These are phyloP conservation scores for Leptocoma aspasia DNA, from an alignment of 2,113 vertebrate genomes.

Conservation along the genomic window DNA sequence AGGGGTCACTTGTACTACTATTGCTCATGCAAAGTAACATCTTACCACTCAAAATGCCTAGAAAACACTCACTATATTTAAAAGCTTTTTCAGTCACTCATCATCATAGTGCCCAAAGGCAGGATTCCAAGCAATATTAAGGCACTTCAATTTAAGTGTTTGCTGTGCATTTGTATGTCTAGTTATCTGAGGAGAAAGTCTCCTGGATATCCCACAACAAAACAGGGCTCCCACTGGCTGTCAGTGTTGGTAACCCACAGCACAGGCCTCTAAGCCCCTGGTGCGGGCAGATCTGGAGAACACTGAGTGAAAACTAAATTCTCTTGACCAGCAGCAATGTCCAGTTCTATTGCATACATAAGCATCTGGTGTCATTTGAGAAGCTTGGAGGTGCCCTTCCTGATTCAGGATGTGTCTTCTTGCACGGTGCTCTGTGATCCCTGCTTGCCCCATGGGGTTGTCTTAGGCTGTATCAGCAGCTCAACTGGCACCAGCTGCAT, in stretches of 20 bases:
- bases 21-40: not conserved
- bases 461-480: not conserved
- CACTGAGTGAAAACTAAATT: not conserved
- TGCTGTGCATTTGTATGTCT: not conserved
- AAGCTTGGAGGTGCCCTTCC: not conserved
- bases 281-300: not conserved
- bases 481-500: not conserved
- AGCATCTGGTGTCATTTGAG: not conserved
- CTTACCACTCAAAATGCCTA: not conserved
- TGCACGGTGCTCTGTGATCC: not conserved
- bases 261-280: not conserved
- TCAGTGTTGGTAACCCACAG: not conserved
- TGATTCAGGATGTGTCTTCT: not conserved
- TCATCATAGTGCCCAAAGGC: not conserved
- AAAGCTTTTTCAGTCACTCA: not conserved
- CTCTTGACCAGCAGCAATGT: not conserved
- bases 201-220: not conserved
- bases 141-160: not conserved
- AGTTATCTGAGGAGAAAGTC: not conserved
- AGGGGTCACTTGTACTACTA: not conserved
- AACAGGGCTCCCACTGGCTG: not conserved
- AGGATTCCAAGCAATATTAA: not conserved
- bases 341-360: rapidly evolving
- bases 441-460: not conserved
- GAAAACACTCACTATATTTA: not conserved